Percentiles rank a stretch among this genome's conserved stretches.
Conservation (phyloP, 1,140 invertebrate genomes). For the Hyposmocoma kahamanoa region DNA sequence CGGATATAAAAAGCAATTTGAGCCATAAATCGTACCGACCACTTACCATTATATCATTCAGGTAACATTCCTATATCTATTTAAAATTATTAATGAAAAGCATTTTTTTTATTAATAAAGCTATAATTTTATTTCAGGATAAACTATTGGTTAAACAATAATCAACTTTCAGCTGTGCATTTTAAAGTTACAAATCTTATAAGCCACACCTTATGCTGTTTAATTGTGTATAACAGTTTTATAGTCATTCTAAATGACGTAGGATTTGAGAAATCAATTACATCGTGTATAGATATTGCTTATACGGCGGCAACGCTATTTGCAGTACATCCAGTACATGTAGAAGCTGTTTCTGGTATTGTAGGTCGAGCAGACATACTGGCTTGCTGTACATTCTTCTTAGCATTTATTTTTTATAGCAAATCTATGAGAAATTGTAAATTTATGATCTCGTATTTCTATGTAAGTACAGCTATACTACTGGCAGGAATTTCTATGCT, state of each 20-base stretch:
- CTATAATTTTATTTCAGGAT: conserved; percentile 72
- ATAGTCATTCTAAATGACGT: conserved; percentile 71
- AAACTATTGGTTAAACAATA: conserved; percentile 76
- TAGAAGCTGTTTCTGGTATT: conserved; percentile 93
- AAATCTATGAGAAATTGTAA: conserved; percentile 26
- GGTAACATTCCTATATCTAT: conserved; percentile 72
- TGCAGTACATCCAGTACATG: conserved; percentile 95
- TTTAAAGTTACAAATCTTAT: conserved; percentile 85
- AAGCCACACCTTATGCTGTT: conserved; percentile 77
- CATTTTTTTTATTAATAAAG: conserved; percentile 10
- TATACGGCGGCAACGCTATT: conserved; percentile 86
- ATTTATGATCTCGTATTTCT: conserved; percentile 22
- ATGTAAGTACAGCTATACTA: conserved; percentile 56
- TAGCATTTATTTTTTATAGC: conserved; percentile 79
- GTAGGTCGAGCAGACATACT: conserved; percentile 96
- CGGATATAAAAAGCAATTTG: conserved; percentile 82
- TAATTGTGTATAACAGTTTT: conserved; percentile 74
- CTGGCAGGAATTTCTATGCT: conserved; percentile 80
- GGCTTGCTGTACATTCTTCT: conserved; percentile 84
- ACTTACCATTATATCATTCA: conserved; percentile 85
- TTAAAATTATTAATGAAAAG: background rate
- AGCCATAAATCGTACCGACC: conserved; percentile 95
- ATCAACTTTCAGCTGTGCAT: conserved; percentile 75
- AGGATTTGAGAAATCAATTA: conserved; percentile 25
- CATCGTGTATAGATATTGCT: conserved; percentile 33